phyloP scores from a whole-genome alignment of 2,888 invertebrate species.

The Metallyticus violacea region DNA sequence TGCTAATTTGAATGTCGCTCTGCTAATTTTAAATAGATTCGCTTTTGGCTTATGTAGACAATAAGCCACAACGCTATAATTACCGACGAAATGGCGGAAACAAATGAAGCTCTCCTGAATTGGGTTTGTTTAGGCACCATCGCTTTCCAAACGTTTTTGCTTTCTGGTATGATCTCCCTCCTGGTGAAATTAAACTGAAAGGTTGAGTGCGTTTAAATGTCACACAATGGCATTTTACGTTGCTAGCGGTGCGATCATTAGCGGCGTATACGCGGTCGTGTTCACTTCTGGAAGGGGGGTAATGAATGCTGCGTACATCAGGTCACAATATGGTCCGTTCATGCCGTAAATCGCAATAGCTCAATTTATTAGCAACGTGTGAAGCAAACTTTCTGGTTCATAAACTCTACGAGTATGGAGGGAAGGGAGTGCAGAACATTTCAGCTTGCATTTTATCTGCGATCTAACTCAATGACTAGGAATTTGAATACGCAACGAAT shows the following conservation, averaged over 20 bases:
- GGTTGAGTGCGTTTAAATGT: neutral
- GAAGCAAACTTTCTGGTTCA: neutral
- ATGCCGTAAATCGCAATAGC: neutral
- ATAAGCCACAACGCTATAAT: too few relatives aligned
- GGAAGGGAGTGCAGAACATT: too few relatives aligned
- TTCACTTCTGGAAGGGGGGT: neutral
- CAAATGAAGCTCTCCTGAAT: neutral
- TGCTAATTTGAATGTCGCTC: too few relatives aligned
- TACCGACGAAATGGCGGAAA: neutral
- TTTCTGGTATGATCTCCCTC: neutral
- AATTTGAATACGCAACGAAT: too few relatives aligned
- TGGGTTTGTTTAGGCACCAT: neutral
- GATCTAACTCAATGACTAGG: too few relatives aligned
- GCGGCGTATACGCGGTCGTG: neutral
- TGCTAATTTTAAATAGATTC: too few relatives aligned
- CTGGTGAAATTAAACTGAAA: too few relatives aligned
- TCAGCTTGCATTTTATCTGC: neutral
- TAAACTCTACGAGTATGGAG: too few relatives aligned
- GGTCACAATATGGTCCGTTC: neutral
- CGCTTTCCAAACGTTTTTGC: neutral
- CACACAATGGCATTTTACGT: neutral
- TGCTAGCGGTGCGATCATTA: neutral
- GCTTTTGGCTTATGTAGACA: too few relatives aligned
- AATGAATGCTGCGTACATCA: neutral
- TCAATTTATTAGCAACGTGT: neutral